Evolutionary conservation across 2,888 invertebrate species (phyloP), one percentile per base, ranked within the genome.

Genomic region (Quadriops clusia): DNA sequence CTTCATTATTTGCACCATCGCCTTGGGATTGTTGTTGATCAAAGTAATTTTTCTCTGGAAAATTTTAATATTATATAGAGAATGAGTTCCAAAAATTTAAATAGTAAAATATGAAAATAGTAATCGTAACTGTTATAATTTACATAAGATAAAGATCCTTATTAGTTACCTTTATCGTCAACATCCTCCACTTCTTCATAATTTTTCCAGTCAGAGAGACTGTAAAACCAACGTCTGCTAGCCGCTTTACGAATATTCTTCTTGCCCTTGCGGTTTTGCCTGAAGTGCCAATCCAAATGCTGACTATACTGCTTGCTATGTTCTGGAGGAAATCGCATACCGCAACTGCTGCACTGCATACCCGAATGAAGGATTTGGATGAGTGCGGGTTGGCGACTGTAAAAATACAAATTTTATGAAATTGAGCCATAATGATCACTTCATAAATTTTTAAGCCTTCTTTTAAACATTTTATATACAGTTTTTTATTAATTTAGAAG

Each of bases 261-360:
- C 41, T 89, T 75, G 46, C 89, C 90, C 31, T 81, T 70, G 2
- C 90, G 66, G 65, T 97, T 97, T 60, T 90, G 87, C 1, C 91
- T 66, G 65, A 97, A 97, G 65, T 98, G 98, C 95, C 97, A 97
- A 65, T 98, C 97, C 36, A 97, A 71, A 64, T 99, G 98, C 56
- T 89, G 86, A 48, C 82, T 84, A 62, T 95, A 98, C 39, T 83
- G 76, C 43, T 82, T 81, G 5, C 84, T 86, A 52, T 83, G 81
- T 60, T 89, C 87, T 0, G 86, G 81, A 8, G 86, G 82, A 63
- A 97, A 95, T 24, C 95, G 73, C 37, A 89, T 77, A 17, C 97
- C 97, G 63, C 98, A 98, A 29, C 90, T 87, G 41, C 87, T 83
- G 64, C 98, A 99, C 55, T 94, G 95, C 72, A 91, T 84, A 22